These are phyloP conservation scores for Symphodus melops DNA, from an alignment of 2,113 vertebrate species.

Conservation along the genomic window DNA sequence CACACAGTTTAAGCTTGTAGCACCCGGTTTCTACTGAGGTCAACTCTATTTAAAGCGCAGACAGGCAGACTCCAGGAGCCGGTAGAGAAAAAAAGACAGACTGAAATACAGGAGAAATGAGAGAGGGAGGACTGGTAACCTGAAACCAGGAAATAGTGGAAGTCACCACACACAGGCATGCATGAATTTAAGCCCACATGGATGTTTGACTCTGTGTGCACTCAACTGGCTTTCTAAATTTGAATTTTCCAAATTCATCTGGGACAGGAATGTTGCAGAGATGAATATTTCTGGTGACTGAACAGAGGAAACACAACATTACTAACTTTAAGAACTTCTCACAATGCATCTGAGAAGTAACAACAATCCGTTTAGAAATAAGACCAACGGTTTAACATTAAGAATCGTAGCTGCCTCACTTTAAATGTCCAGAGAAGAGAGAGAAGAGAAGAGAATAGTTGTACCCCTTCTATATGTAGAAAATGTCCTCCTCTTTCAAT, in stretches of 20 bases:
- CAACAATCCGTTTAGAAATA: background rate
- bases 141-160: constrained; percentile 70
- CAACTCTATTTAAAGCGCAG: constrained; percentile 83
- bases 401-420: too few species aligned
- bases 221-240: constrained; percentile 65
- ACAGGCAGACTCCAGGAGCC: constrained; percentile 81
- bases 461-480: too few species aligned
- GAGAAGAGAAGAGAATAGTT: too few species aligned
- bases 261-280: constrained; percentile 60
- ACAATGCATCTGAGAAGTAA: background rate
- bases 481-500: too few species aligned
- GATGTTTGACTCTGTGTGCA: constrained; percentile 16
- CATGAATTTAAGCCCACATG: constrained; percentile 46
- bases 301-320: constrained; percentile 41
- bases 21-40: constrained; percentile 77
- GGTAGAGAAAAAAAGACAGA: constrained; percentile 62
- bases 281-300: constrained; percentile 39
- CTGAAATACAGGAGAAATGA: constrained; percentile 50
- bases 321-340: constrained; percentile 10
- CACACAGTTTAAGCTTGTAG: constrained; percentile 66
- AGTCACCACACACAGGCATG: constrained; percentile 62
- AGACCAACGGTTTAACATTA: too few species aligned
- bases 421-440: too few species aligned
- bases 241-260: constrained; percentile 72
- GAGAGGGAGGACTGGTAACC: constrained; percentile 68